Conservation (phyloP, 1,140 invertebrate species). For the Drepana arcuata region DNA sequence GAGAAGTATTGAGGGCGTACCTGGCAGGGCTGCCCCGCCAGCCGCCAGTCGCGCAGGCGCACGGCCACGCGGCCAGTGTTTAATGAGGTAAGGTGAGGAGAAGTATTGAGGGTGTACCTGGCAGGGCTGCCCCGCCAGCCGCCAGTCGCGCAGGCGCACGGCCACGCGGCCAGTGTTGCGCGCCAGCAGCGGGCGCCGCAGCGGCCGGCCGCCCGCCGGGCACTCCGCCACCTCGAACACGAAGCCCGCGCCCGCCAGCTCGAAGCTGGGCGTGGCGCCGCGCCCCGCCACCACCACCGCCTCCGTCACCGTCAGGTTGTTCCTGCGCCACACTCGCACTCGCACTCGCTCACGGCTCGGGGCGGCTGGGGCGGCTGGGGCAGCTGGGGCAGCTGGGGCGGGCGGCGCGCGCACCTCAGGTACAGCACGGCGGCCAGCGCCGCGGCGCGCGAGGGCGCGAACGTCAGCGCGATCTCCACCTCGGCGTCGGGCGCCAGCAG, state of each 20-base stretch:
- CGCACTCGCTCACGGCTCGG: too few relatives aligned
- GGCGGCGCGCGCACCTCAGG: slow-evolving; percentile 21
- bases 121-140: slow-evolving; percentile 85
- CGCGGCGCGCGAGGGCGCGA: slow-evolving; percentile 24
- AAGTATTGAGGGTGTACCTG: too few relatives aligned
- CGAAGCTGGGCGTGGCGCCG: slow-evolving; percentile 88
- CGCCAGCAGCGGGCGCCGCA: slow-evolving; percentile 88
- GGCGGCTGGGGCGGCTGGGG: too few relatives aligned
- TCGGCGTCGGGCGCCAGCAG: slow-evolving; percentile 30
- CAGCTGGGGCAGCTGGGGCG: too few relatives aligned
- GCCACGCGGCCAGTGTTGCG: slow-evolving; percentile 90
- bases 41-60: too few relatives aligned
- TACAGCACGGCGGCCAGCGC: slow-evolving; percentile 29
- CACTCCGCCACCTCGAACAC: slow-evolving; percentile 82
- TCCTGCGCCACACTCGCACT: slow-evolving; percentile 71
- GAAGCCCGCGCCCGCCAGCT: slow-evolving; percentile 89
- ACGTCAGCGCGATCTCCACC: slow-evolving; percentile 23
- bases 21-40: too few relatives aligned
- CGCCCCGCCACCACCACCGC: slow-evolving; percentile 85
- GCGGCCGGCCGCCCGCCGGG: slow-evolving; percentile 72
- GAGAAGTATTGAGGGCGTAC: too few relatives aligned
- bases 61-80: neutral
- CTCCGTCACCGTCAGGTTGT: slow-evolving; percentile 95
- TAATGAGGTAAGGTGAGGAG: neutral
- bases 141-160: slow-evolving; percentile 82